These are phyloP conservation scores for Anastrepha obliqua DNA, from an alignment of 1,140 invertebrate species.

Conservation along the genomic window DNA sequence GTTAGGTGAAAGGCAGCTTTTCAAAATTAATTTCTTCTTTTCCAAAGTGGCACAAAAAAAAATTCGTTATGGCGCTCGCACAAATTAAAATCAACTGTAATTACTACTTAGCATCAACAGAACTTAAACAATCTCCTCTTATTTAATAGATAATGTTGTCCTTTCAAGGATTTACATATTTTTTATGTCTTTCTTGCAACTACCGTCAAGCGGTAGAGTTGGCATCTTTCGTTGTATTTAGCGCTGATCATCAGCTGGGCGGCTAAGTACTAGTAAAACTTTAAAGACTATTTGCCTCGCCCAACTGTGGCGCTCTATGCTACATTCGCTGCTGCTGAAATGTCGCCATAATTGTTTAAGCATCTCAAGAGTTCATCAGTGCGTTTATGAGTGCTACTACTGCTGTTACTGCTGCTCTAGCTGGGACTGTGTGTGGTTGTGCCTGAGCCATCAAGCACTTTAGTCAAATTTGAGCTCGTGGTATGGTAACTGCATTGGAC, in stretches of 20 bases:
- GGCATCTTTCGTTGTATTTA: not conserved
- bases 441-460: too few relatives aligned
- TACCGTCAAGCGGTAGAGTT: not conserved
- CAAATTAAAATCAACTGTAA: conserved; percentile 49
- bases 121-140: conserved; percentile 17
- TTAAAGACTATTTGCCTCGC: not conserved
- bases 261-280: not conserved
- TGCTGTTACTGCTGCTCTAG: not conserved
- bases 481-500: conserved; percentile 3
- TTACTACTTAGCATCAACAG: conserved; percentile 7
- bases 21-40: not conserved
- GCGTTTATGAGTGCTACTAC: not conserved
- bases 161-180: not conserved
- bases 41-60: not conserved
- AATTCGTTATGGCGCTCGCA: conserved; percentile 27
- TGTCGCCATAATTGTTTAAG: conserved; percentile 36
- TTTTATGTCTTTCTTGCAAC: not conserved
- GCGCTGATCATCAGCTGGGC: not conserved
- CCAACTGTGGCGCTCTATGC: not conserved
- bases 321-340: not conserved
- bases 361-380: conserved; percentile 24
- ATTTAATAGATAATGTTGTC: conserved; percentile 29
- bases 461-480: not conserved
- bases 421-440: not conserved
- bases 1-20: not conserved